These are phyloP conservation scores for Cosmia trapezina DNA, from an alignment of 2,888 invertebrate species.

Conservation along the genomic window DNA sequence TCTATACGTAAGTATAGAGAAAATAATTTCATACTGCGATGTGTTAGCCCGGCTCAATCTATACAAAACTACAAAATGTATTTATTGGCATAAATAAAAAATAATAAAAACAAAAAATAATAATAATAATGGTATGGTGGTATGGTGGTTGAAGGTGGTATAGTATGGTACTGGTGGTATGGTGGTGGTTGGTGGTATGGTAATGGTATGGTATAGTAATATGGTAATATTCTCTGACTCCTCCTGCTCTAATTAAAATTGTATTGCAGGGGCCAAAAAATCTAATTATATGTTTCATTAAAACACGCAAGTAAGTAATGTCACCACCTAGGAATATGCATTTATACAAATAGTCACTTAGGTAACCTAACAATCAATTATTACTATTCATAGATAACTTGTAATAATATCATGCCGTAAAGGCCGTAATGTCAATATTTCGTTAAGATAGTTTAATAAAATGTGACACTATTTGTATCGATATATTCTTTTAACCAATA, in stretches of 20 bases:
- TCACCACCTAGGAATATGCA: neutral
- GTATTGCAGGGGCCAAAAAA: neutral
- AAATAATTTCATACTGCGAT: neutral
- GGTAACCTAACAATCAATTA: slow-evolving; percentile 7
- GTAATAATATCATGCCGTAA: slow-evolving; percentile 33
- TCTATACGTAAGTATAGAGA: neutral
- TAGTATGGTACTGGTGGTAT: too few species aligned
- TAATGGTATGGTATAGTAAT: too few species aligned
- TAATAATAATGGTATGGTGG: too few species aligned
- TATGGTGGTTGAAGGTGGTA: too few species aligned
- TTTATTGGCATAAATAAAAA: too few species aligned
- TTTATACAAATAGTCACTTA: slow-evolving; percentile 14
- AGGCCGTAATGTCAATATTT: slow-evolving; percentile 38
- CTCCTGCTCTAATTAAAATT: too few species aligned
- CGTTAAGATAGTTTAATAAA: slow-evolving; percentile 21
- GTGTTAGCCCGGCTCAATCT: neutral
- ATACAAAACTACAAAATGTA: too few species aligned
- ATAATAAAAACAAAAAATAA: too few species aligned
- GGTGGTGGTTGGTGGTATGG: too few species aligned
- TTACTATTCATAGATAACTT: slow-evolving; percentile 25
- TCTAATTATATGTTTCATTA: neutral
- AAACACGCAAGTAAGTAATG: neutral
- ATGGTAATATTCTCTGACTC: too few species aligned
- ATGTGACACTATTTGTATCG: slow-evolving; percentile 6
- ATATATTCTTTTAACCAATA: slow-evolving; percentile 29